Evolutionary conservation across 2,113 vertebrate species (phyloP).

Genomic region (Ammodytes marinus): DNA sequence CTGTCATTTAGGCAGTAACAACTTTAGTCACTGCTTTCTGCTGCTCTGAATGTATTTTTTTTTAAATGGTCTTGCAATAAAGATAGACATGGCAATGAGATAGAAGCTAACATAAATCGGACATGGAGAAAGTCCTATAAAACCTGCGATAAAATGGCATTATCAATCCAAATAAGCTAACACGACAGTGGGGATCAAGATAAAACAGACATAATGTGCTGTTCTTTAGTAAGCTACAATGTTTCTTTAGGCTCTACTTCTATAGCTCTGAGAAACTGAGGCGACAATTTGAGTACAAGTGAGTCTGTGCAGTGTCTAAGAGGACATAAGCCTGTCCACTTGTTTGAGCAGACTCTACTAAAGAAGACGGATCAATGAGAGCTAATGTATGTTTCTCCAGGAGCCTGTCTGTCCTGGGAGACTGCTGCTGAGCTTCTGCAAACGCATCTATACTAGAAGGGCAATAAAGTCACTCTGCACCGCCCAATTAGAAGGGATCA

Average conservation of each 20-base stretch:
- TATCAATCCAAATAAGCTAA: neutral
- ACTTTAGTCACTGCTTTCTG: neutral
- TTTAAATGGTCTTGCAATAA: neutral
- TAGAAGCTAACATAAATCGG: conserved; percentile 6
- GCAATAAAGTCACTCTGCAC: conserved; percentile 40
- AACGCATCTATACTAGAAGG: conserved; percentile 40
- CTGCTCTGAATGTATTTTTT: neutral
- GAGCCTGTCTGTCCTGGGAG: conserved; percentile 16
- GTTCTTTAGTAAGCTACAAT: neutral
- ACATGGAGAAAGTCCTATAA: neutral
- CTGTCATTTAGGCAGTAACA: neutral
- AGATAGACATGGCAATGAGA: neutral
- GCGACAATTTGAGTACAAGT: conserved; percentile 7
- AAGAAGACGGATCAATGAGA: conserved; percentile 60
- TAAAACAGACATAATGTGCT: neutral
- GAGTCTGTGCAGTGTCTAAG: neutral
- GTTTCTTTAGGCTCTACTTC: neutral
- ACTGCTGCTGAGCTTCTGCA: conserved; percentile 24
- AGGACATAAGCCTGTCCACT: neutral
- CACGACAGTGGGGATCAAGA: neutral
- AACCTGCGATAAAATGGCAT: neutral
- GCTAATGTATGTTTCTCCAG: conserved; percentile 58
- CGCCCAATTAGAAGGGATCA: conserved; percentile 15
- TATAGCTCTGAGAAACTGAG: neutral
- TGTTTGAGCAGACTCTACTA: conserved; percentile 10